Evolutionary conservation across 2,888 invertebrate species (phyloP).

Genomic region (Bruchidius siliquastri): DNA sequence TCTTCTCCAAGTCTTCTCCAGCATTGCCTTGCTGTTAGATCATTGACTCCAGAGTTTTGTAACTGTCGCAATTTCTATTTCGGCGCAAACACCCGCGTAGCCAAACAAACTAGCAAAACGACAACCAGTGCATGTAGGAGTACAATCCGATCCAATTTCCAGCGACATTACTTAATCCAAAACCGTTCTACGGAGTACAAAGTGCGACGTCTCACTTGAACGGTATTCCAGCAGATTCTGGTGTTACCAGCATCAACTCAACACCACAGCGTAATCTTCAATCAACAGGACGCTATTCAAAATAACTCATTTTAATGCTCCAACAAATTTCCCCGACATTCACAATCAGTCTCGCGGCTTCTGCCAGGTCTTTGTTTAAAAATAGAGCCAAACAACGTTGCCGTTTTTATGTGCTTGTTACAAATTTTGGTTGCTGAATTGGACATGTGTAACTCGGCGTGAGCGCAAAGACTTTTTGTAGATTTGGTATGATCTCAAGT

Average conservation of each 20-base stretch:
- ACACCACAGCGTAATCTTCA: not conserved
- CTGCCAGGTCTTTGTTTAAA: constrained; percentile 17
- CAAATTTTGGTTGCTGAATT: no score
- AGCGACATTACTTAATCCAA: not conserved
- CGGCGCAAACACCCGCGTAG: not conserved
- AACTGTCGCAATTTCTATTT: not conserved
- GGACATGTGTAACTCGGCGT: no score
- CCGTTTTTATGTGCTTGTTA: not conserved
- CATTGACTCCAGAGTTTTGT: not conserved
- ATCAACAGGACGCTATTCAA: constrained; percentile 10
- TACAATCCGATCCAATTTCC: not conserved
- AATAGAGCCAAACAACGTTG: constrained; percentile 6
- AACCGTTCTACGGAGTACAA: not conserved
- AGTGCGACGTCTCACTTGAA: no score
- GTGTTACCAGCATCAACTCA: not conserved
- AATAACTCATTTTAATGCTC: constrained; percentile 15
- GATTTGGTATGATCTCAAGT: no score
- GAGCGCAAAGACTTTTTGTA: no score
- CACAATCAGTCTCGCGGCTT: constrained; percentile 8
- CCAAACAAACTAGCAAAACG: not conserved
- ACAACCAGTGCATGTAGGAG: not conserved
- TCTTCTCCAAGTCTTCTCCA: not conserved
- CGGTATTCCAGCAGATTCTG: not conserved
- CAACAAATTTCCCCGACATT: constrained; percentile 17
- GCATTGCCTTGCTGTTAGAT: not conserved